Evolutionary conservation across 1,140 invertebrate species (phyloP), one percentile per base, ranked within the genome.

Genomic region (Ceratosolen fusciceps): DNA sequence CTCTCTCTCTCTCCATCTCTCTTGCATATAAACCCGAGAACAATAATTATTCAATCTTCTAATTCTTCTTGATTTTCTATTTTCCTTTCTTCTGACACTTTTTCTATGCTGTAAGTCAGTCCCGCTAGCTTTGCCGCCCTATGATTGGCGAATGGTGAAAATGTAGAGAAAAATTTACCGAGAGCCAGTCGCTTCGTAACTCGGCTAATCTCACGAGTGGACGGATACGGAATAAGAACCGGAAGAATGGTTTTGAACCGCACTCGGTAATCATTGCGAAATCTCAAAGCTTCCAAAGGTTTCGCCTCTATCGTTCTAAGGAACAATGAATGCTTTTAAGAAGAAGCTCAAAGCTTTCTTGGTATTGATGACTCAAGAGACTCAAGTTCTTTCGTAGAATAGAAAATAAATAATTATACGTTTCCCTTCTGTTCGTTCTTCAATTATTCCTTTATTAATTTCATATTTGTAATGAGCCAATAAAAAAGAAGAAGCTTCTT

Each of bases 11-110:
- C 26, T 67, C n/a, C n/a, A n/a, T n/a, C n/a, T n/a, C n/a, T 39
- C 21, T 43, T 24, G 43, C 65, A 67, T 67, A 67, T 14, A 43
- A 67, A 67, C 24, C 9, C 67, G 43, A 49, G 43, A 21, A 7
- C 43, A 14, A 70, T n/a, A 70, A 70, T 70, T 70, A 70, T 70
- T 70, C 39, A 70, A 70, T 39, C 37, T 14, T 49, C 43, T 24
- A 43, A n/a, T 14, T 4, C 24, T 10, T 24, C 21, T 2, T 7
- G 39, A 43, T 21, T 49, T 24, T 16, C 24, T 70, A 2, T 49
- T 10, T 65, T 29, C 52, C 43, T 70, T 58, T 47, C 31, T 12
- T 47, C n/a, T 47, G 43, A 49, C 37, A 24, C 12, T n/a, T 16
- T 70, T 70, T 70, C 52, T 29, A 70, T 70, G 39, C 24, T 67